phyloP scores from a whole-genome alignment of 2,888 invertebrate species.

The Phanerotoma sp. region DNA sequence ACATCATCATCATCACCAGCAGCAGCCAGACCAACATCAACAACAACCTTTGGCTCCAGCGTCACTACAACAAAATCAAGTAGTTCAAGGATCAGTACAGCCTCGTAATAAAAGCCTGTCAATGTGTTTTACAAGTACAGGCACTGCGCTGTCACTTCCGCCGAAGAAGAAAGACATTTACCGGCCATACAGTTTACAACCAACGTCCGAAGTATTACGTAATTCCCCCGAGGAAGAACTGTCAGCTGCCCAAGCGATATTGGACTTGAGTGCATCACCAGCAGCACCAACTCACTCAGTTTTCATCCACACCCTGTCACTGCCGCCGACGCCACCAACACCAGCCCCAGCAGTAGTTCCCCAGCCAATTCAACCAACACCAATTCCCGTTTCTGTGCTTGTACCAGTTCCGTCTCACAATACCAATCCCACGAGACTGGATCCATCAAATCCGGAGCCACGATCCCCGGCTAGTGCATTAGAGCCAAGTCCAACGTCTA shows the following conservation, averaged over 20 bases:
- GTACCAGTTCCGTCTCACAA: conserved; percentile 48
- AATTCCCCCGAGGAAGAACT: conserved; percentile 78
- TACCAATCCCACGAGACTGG: conserved; percentile 36
- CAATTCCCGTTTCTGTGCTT: conserved; percentile 50
- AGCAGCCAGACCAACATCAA: conserved; percentile 32
- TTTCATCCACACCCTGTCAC: conserved; percentile 61
- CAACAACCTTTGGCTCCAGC: conserved; percentile 39
- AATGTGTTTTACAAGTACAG: conserved; percentile 85
- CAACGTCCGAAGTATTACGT: conserved; percentile 59
- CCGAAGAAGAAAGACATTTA: conserved; percentile 92
- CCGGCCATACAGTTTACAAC: conserved; percentile 73
- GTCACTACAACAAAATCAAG: conserved; percentile 45
- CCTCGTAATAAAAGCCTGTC: conserved; percentile 67
- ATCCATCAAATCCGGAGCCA: conserved; percentile 44
- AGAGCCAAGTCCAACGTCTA: conserved; percentile 39
- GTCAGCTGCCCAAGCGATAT: conserved; percentile 84
- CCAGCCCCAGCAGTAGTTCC: conserved; percentile 44
- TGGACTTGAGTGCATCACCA: conserved; percentile 85
- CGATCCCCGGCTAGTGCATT: conserved; percentile 48
- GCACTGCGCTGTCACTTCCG: conserved; percentile 78
- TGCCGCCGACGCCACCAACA: conserved; percentile 55
- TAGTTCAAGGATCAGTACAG: conserved; percentile 38
- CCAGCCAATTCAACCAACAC: conserved; percentile 30
- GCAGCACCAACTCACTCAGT: conserved; percentile 59
- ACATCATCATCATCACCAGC: conserved; percentile 26